Conservation (phyloP, 2,113 vertebrate species). For the Spea bombifrons region DNA sequence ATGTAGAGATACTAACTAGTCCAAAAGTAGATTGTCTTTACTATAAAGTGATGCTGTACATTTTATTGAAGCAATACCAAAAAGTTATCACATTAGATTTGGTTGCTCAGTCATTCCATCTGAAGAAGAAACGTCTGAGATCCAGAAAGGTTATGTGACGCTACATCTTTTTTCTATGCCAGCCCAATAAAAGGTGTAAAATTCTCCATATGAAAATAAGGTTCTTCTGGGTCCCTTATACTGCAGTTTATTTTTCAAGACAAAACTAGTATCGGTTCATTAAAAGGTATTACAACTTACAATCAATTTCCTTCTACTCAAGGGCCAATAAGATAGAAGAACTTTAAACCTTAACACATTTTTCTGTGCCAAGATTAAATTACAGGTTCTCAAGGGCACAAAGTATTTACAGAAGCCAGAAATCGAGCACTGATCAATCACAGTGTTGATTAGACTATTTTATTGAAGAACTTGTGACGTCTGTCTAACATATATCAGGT, state of each 20-base stretch:
- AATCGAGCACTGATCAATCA: not conserved
- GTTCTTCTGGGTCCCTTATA: not conserved
- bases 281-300: not conserved
- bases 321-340: not conserved
- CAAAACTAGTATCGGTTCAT: not conserved
- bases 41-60: too few species aligned
- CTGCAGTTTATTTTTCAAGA: not conserved
- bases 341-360: slow-evolving; percentile 5
- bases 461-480: slow-evolving; percentile 4
- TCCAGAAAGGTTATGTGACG: too few species aligned
- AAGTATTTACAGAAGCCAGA: slow-evolving; percentile 3
- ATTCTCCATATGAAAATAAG: too few species aligned
- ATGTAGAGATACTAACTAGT: too few species aligned
- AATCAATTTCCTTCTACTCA: not conserved
- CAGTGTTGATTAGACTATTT: not conserved
- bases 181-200: too few species aligned
- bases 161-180: too few species aligned
- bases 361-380: slow-evolving; percentile 3
- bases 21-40: too few species aligned
- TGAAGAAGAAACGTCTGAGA: too few species aligned
- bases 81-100: too few species aligned
- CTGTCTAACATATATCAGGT: not conserved
- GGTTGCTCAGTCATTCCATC: too few species aligned
- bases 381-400: slow-evolving; percentile 21
- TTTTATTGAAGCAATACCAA: too few species aligned